phyloP scores from a whole-genome alignment of 2,888 invertebrate genomes.

The Hololepta plana region DNA sequence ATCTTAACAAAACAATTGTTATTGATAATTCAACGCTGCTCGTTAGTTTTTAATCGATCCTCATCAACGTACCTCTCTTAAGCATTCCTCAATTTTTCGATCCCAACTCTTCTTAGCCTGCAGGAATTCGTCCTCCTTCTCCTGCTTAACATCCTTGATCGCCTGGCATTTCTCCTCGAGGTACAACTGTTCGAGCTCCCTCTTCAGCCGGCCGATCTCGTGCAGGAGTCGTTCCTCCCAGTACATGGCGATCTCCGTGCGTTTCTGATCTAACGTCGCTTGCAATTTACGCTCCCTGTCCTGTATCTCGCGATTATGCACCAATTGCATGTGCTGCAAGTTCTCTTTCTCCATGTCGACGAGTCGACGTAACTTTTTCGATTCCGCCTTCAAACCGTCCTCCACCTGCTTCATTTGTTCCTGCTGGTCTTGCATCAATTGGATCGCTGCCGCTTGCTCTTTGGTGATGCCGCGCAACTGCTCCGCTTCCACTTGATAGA shows the following conservation, averaged over 20 bases:
- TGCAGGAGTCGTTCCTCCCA: constrained; percentile 44
- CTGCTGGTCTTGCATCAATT: constrained; percentile 35
- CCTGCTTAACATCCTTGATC: constrained; percentile 33
- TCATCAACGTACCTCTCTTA: constrained; percentile 30
- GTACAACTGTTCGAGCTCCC: constrained; percentile 40
- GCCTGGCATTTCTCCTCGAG: constrained; percentile 39
- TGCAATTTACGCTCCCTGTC: constrained; percentile 26
- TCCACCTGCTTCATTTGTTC: constrained; percentile 36
- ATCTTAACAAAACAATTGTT: constrained; percentile 35
- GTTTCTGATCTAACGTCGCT: constrained; percentile 30
- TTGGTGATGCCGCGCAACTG: constrained; percentile 35
- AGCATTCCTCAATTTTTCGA: constrained; percentile 20
- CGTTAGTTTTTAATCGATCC: too few relatives aligned
- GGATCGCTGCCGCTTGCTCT: constrained; percentile 39
- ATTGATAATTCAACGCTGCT: neutral
- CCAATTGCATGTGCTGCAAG: constrained; percentile 22
- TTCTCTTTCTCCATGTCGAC: constrained; percentile 27
- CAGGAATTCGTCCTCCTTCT: constrained; percentile 37
- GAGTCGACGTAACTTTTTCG: constrained; percentile 24
- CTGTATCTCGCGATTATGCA: constrained; percentile 25
- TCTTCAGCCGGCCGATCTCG: constrained; percentile 41
- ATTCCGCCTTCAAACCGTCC: constrained; percentile 33
- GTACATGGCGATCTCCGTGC: constrained; percentile 36
- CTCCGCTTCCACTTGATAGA: constrained; percentile 35
- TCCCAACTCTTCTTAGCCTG: constrained; percentile 36